Base-by-base conservation (phyloP, 2,888 invertebrate genomes). In the Mesodorylaimus sp. region DNA sequence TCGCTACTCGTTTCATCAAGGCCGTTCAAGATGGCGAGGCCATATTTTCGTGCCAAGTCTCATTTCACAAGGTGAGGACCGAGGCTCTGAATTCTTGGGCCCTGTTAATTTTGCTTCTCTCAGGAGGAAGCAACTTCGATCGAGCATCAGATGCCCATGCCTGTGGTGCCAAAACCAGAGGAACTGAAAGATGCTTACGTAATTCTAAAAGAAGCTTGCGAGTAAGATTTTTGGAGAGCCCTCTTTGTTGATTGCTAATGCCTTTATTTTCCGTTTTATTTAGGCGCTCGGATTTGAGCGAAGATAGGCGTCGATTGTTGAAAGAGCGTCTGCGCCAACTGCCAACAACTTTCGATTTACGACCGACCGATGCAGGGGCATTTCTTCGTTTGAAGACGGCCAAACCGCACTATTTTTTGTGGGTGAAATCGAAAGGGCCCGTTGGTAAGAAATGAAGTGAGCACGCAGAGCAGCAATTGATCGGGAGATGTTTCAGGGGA, bases 101-200 rank as follows among this genome's bases (percentile, higher is more conserved):
- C 32, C 10, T 13, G 32, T 32, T 32, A 13, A 21, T 39, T 39
- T 39, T 19, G 41, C 21, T 16, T 39, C 7, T 39, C 21, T 39
- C 7, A 39, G 41, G 13, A 43, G 13, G 44, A 43, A 43, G 26
- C 44, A 3, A 21, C 37, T 43, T 58, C 60, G 2, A 62, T 67
- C 36, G 53, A 58, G 2, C 65, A 67, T 53, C 68, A 68, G 58
- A 57, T 56, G 45, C 56, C 57, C n/a, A 70, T 70, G 69, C 70
- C 70, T 0, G 55, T 58, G 16, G 68, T 68, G 5, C 63, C 66
- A 3, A 56, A 60, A 7, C 70, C 70, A 3, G 62, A 62, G 25
- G 56, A 61, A 26, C 59, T 65, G 23, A 53, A 59, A 27, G 60
- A 59, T 47, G 54, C 55, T 1, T 47, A 54, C n/a, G 58, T 62